Conservation (phyloP, 2,113 vertebrate species). For the Formicarius rufipectus region DNA sequence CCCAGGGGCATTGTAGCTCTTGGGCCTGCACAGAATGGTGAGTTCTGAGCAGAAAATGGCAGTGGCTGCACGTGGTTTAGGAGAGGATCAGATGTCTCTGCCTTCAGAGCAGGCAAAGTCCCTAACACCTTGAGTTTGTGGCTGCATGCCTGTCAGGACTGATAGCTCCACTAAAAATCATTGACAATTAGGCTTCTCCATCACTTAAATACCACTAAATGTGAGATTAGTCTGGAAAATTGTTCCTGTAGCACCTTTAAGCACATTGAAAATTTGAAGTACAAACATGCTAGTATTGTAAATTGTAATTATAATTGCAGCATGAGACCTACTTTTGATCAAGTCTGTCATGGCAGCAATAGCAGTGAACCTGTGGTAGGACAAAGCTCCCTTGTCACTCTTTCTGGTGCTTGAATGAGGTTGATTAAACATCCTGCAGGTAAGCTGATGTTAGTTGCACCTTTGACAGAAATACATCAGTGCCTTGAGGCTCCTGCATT, state of each 20-base stretch:
- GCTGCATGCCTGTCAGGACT: not conserved
- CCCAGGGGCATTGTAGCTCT: not conserved
- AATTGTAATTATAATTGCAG: not conserved
- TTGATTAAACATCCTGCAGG: not conserved
- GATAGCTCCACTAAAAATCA: not conserved
- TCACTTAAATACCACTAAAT: not conserved
- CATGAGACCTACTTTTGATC: not conserved
- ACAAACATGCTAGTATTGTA: not conserved
- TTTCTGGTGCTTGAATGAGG: not conserved
- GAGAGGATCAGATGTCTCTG: not conserved
- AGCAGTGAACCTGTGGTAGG: not conserved
- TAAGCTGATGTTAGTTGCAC: not conserved
- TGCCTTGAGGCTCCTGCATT: not conserved
- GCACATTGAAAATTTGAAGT: not conserved
- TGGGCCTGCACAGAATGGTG: not conserved
- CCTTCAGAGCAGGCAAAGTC: not conserved
- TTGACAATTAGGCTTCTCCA: not conserved
- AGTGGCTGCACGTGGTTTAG: not conserved
- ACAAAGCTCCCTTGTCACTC: not conserved
- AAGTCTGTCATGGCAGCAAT: not conserved
- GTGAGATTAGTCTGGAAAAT: not conserved
- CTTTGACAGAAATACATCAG: constrained; percentile 12
- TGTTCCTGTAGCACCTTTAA: not conserved
- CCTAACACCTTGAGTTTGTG: not conserved
- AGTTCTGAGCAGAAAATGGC: not conserved